Conservation (phyloP, 2,797 vertebrate species). For the Hapalemur alaotrensis region DNA sequence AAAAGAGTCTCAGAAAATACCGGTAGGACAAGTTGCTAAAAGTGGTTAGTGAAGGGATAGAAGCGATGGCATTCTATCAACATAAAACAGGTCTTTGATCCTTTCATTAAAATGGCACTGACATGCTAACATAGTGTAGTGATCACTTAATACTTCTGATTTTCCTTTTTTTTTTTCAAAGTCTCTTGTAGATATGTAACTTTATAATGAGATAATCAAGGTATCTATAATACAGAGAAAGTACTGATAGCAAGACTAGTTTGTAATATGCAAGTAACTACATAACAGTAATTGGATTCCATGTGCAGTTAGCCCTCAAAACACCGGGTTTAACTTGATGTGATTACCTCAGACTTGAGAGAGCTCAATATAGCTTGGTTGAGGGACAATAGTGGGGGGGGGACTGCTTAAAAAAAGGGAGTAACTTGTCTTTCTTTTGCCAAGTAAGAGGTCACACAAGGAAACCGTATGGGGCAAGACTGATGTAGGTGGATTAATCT, state of each 20-base stretch:
- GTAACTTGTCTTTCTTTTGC: not conserved
- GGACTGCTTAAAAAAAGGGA: not conserved
- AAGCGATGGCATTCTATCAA: not conserved
- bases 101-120: conserved; percentile 74
- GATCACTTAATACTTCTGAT: not conserved
- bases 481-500: not conserved
- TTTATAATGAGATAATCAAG: not conserved
- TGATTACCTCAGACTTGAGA: not conserved
- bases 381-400: not conserved
- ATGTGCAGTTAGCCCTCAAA: not conserved
- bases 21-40: not conserved
- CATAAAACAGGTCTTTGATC: conserved; percentile 68
- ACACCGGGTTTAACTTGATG: not conserved
- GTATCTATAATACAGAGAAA: not conserved
- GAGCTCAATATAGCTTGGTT: not conserved
- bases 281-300: not conserved
- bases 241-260: not conserved
- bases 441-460: not conserved
- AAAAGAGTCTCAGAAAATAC: not conserved
- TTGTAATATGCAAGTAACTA: not conserved
- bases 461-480: not conserved
- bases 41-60: not conserved
- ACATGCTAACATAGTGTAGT: not conserved
- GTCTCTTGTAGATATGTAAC: not conserved
- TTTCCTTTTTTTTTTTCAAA: not conserved